These are phyloP conservation scores for Seriola dumerili DNA, from an alignment of 2,113 vertebrate genomes.

Conservation along the genomic window DNA sequence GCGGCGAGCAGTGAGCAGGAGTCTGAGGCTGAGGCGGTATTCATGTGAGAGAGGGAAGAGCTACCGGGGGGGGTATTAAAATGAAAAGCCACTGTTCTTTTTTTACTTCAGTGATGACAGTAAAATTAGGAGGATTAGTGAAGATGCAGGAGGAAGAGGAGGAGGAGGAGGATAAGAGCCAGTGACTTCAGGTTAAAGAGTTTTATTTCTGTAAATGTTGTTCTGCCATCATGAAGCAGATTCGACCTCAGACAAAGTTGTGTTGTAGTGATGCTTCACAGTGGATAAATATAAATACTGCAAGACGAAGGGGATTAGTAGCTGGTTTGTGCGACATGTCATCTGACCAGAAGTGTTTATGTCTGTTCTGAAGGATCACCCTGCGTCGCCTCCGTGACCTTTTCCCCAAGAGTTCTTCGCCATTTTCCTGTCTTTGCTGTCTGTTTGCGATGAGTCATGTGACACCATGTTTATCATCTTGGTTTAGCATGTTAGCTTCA, in stretches of 20 bases:
- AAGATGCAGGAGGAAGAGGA: neutral
- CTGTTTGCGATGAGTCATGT: too few species aligned
- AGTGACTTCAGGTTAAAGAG: conserved; percentile 4
- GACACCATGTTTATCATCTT: neutral
- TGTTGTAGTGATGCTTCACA: neutral
- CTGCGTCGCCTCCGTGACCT: too few species aligned
- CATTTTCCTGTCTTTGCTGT: too few species aligned
- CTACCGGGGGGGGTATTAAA: neutral
- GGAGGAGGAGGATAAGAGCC: neutral
- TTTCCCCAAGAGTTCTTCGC: too few species aligned
- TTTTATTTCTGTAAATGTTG: conserved; percentile 5
- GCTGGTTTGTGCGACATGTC: neutral
- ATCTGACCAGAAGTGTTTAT: neutral
- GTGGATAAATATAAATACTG: neutral
- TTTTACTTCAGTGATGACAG: conserved; percentile 7
- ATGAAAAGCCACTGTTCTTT: neutral
- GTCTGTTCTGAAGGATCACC: too few species aligned
- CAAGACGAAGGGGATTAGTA: neutral
- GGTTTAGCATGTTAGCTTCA: neutral
- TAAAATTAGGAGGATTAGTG: conserved; percentile 26
- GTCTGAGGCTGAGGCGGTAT: conserved; percentile 3
- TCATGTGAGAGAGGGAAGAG: neutral
- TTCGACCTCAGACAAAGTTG: neutral
- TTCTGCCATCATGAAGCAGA: neutral
- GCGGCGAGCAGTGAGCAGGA: neutral